Evolutionary conservation across 2,888 invertebrate species (phyloP).

Genomic region (Eutolmus rufibarbis): DNA sequence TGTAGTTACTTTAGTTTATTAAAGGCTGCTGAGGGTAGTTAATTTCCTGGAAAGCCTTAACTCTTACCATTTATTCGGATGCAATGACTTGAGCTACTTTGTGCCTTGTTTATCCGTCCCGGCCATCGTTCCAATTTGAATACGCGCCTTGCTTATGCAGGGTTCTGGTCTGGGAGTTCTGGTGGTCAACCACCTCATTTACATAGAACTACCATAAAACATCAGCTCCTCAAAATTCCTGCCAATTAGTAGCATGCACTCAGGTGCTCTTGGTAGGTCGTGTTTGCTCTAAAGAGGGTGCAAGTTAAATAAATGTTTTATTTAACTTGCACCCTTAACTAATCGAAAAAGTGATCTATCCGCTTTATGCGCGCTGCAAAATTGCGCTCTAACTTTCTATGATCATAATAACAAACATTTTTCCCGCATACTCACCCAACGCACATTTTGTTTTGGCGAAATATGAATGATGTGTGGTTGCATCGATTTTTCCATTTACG

Average conservation of each 20-base stretch:
- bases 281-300: background rate
- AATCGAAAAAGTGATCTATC: background rate
- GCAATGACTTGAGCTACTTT: background rate
- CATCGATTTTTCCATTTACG: background rate
- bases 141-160: background rate
- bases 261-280: background rate
- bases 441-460: background rate
- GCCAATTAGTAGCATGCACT: background rate
- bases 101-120: background rate
- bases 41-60: background rate
- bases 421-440: background rate
- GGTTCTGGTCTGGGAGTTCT: background rate
- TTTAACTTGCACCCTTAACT: background rate
- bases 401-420: background rate
- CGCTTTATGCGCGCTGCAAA: background rate
- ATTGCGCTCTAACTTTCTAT: background rate
- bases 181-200: slow-evolving; percentile 21
- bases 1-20: background rate
- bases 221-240: background rate
- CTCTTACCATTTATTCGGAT: background rate
- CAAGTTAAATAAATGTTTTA: background rate
- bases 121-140: background rate
- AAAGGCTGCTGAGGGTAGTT: background rate
- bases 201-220: background rate
- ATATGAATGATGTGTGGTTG: background rate